Conservation (phyloP, 2,113 vertebrate genomes). For the Sardina pilchardus region DNA sequence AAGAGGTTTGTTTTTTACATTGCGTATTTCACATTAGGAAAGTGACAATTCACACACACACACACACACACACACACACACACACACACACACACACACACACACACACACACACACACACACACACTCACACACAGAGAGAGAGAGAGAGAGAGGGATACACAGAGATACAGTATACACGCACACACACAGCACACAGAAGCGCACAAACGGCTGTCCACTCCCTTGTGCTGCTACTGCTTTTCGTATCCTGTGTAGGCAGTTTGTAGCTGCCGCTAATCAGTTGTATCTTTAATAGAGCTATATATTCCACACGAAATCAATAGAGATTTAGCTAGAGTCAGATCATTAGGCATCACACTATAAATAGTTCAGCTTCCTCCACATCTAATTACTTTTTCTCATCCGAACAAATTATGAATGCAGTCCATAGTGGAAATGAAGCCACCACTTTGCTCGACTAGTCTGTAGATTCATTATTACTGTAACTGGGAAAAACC, state of each 20-base stretch:
- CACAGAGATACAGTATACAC: too few species aligned
- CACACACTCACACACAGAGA: too few species aligned
- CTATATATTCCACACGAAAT: conserved; percentile 73
- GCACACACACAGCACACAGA: conserved; percentile 29
- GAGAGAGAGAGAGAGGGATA: too few species aligned
- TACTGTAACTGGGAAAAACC: conserved; percentile 2
- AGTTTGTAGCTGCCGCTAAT: conserved; percentile 64
- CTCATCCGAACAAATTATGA: conserved; percentile 61
- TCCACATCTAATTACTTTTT: conserved; percentile 65
- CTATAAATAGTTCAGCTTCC: conserved; percentile 67
- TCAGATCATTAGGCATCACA: conserved; percentile 65
- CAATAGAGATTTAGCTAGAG: conserved; percentile 70
- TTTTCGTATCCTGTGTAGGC: background rate
- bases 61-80: conserved; percentile 28
- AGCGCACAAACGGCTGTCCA: background rate
- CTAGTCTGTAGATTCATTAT: conserved; percentile 24
- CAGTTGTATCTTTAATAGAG: conserved; percentile 73
- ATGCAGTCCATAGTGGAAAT: conserved; percentile 42
- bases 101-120: conserved; percentile 29
- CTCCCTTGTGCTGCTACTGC: background rate
- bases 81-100: conserved; percentile 31
- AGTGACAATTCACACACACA: background rate
- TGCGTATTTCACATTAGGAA: background rate
- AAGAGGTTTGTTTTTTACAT: background rate
- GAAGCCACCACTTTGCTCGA: conserved; percentile 30